Evolutionary conservation across 2,888 invertebrate genomes (phyloP), one percentile per base, ranked within the genome.

Genomic region (Aporophyla nigra): DNA sequence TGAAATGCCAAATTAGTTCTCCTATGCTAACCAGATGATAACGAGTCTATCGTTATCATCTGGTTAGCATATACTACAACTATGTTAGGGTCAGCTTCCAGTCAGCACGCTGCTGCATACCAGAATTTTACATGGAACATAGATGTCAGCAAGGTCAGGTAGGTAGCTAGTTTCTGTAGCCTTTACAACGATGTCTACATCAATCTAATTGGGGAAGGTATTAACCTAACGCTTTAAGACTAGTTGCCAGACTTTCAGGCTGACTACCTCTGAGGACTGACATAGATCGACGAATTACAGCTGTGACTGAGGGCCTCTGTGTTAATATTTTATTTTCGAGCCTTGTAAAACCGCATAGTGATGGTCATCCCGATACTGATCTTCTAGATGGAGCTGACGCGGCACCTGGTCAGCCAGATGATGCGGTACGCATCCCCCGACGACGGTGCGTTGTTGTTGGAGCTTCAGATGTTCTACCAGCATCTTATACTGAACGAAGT

Each of bases 381-480:
- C 14, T 75, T 75, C 2, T 53, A 86, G 86, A 86, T 86, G 71
- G 70, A 70, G 6, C 33, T 62, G 9, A 78, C 87, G 10, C 78
- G 79, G 24, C 75, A 82, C 6, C 63, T 87, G 3, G 62, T 85
- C 46, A 87, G 87, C 33, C 80, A 85, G 54, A 76, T 88, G 73
- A 66, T 76, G 43, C 79, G 78, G 1, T 66, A 63, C 53, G 66
- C 83, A 0, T 24, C 71, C 0, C 27, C 71, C 0, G 79, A 76
- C 3, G 51, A 82, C 12, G 43, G 46, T 5, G 56, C 53, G 0
- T 58, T 87, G 1, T 27, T 73, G 6, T n/a, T 65, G 2, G 87
- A 87, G 43, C 76, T 88, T 21, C 71, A 85, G 43, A 51, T 77
- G 33, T 87, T 88, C 49, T 85, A 81, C 77, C 80, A 78, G 24